Evolutionary conservation across 1,140 invertebrate genomes (phyloP).

Genomic region (Heliothis virescens): DNA sequence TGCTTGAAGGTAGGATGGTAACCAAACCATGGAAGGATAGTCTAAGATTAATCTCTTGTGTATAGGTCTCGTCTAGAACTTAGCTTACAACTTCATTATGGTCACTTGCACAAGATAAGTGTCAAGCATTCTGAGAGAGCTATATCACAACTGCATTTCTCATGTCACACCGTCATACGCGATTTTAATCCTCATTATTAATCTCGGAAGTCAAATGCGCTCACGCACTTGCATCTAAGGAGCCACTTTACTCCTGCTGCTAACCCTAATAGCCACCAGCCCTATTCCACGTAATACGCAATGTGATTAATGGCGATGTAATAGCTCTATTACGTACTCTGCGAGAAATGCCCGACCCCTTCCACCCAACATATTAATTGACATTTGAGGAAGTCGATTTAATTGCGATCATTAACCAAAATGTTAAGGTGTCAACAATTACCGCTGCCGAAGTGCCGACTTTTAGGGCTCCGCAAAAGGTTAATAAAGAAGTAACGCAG

Average conservation of each 20-base stretch:
- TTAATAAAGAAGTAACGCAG: constrained; percentile 35
- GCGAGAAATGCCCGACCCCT: constrained; percentile 37
- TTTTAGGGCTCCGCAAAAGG: constrained; percentile 26
- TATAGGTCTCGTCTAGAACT: too few species aligned
- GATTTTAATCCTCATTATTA: constrained; percentile 14
- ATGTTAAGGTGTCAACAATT: constrained; percentile 38
- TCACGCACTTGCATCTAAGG: constrained; percentile 2
- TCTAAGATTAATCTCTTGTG: too few species aligned
- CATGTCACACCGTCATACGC: too few species aligned
- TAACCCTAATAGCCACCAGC: constrained; percentile 35
- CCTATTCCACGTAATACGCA: constrained; percentile 37
- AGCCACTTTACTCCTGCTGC: not conserved
- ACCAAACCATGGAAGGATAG: too few species aligned
- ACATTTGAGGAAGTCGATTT: constrained; percentile 46
- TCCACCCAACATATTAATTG: constrained; percentile 38
- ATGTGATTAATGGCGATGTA: constrained; percentile 52
- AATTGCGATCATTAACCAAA: constrained; percentile 38
- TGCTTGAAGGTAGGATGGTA: too few species aligned
- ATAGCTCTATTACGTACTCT: constrained; percentile 55
- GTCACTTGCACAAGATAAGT: not conserved
- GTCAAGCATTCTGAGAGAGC: too few species aligned
- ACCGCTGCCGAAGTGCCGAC: constrained; percentile 9
- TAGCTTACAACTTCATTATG: not conserved
- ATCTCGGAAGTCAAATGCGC: not conserved
- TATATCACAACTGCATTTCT: not conserved